Conservation (phyloP, 1,140 invertebrate genomes). For the Macrostomum lignano region DNA sequence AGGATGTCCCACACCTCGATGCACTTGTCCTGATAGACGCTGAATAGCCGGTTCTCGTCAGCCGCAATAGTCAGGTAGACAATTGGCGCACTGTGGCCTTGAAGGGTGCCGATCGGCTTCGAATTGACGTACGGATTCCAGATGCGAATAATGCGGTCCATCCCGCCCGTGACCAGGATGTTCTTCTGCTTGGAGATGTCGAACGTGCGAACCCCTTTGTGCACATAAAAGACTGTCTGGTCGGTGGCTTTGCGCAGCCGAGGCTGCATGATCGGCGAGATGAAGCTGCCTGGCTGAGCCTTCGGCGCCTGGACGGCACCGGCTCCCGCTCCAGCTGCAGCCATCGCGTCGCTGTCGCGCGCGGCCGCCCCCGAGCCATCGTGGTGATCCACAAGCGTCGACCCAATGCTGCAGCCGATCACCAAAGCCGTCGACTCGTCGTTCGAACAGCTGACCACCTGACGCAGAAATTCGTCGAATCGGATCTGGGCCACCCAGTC, state of each 20-base stretch:
- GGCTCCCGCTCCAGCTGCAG: too few species aligned
- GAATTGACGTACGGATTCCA: conserved; percentile 44
- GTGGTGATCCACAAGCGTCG: too few species aligned
- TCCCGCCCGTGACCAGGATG: conserved; percentile 33
- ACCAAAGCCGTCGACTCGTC: conserved; percentile 22
- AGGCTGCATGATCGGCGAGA: conserved; percentile 3
- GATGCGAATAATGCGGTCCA: conserved; percentile 38
- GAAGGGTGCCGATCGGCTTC: conserved; percentile 32
- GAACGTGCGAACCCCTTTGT: conserved; percentile 28
- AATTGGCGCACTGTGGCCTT: conserved; percentile 39
- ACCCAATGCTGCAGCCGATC: conserved; percentile 25
- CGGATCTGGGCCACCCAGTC: conserved; percentile 27
- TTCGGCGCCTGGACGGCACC: too few species aligned
- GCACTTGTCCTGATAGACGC: conserved; percentile 25
- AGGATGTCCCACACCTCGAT: conserved; percentile 28
- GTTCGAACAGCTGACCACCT: conserved; percentile 28
- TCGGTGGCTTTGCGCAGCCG: conserved; percentile 16
- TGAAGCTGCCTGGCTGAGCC: too few species aligned
- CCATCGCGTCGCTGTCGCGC: too few species aligned
- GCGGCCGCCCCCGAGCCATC: too few species aligned
- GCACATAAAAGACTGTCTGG: conserved; percentile 22
- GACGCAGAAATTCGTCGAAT: conserved; percentile 23
- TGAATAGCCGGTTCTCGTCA: conserved; percentile 25
- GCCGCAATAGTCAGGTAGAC: conserved; percentile 28
- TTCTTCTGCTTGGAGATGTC: conserved; percentile 26